Conservation (phyloP, 2,113 vertebrate species). For the Xenopus borealis region DNA sequence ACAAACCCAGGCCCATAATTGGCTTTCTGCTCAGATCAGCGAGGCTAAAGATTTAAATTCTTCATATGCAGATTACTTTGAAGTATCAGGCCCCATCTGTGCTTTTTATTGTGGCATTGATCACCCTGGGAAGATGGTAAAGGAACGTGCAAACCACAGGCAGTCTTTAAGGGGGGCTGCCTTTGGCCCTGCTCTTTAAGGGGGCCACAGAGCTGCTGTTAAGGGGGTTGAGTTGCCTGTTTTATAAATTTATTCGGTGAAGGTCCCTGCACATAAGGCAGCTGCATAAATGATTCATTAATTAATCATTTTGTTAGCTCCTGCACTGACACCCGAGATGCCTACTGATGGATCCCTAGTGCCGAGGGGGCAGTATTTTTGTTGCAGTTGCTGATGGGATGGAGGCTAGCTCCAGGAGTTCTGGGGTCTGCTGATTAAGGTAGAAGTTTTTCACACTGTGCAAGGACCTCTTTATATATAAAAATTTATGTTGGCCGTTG, state of each 20-base stretch:
- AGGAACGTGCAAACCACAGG: too few species aligned
- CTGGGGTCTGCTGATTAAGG: background rate
- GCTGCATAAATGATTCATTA: slow-evolving; percentile 20
- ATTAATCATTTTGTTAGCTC: slow-evolving; percentile 37
- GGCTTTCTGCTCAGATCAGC: slow-evolving; percentile 91
- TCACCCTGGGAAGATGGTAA: too few species aligned
- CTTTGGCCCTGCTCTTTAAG: slow-evolving; percentile 55
- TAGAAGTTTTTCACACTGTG: background rate
- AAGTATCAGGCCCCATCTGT: slow-evolving; percentile 70
- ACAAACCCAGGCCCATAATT: slow-evolving; percentile 97
- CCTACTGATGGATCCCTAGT: background rate
- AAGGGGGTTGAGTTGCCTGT: too few species aligned
- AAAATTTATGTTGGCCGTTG: slow-evolving; percentile 52
- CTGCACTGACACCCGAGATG: background rate
- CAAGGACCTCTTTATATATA: too few species aligned
- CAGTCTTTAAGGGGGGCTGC: slow-evolving; percentile 48
- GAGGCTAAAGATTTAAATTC: slow-evolving; percentile 92
- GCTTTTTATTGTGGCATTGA: slow-evolving; percentile 27
- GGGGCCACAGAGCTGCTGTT: slow-evolving; percentile 41
- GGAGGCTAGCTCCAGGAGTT: too few species aligned
- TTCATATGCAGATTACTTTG: slow-evolving; percentile 86
- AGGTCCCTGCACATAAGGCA: background rate
- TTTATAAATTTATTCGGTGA: too few species aligned
- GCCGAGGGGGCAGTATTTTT: too few species aligned
- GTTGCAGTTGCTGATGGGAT: too few species aligned